Evolutionary conservation across 2,888 invertebrate genomes (phyloP), one percentile per base, ranked within the genome.

Genomic region (Scaptomyza reducta): DNA sequence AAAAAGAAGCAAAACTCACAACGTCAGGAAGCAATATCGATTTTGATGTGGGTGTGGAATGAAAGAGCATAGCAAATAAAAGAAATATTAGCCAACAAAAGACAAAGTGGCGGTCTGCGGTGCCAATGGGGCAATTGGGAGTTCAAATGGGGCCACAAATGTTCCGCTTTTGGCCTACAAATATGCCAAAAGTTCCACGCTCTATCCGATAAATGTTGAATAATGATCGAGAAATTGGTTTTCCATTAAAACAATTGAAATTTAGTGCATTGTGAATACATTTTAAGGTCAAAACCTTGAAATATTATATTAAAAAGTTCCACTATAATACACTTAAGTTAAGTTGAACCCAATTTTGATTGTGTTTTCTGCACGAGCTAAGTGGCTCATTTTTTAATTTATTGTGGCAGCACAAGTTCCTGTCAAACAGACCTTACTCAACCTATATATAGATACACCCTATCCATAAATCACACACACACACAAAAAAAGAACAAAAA

Each of bases 1-100:
- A n/a, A n/a, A n/a, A n/a, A n/a, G n/a, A n/a, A n/a, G 27, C n/a
- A 60, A 67, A 80, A 76, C 74, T 69, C 66, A 41, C 50, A 65
- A 71, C 64, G 64, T 70, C 67, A 60, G 72, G 47, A 66, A 84
- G 78, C 70, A 82, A 86, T 82, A 85, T 86, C 79, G 85, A 85
- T 85, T 84, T 84, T 86, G 66, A 49, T 80, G 84, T 74, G 68
- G 74, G 38, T 14, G 33, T 2, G n/a, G 44, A 76, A 64, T 62
- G 47, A 67, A 74, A 74, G 71, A 71, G 65, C 64, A 64, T 50
- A 45, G 70, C 75, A 83, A 82, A 82, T 84, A 82, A 77, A 85
- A 84, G 75, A 83, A 84, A 79, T 85, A 84, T 85, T 84, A 85
- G 85, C 84, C 80, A 75, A 74, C 77, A 84, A 74, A 79, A 84